These are phyloP conservation scores for Cactoblastis cactorum DNA, from an alignment of 2,888 invertebrate genomes.

Conservation along the genomic window DNA sequence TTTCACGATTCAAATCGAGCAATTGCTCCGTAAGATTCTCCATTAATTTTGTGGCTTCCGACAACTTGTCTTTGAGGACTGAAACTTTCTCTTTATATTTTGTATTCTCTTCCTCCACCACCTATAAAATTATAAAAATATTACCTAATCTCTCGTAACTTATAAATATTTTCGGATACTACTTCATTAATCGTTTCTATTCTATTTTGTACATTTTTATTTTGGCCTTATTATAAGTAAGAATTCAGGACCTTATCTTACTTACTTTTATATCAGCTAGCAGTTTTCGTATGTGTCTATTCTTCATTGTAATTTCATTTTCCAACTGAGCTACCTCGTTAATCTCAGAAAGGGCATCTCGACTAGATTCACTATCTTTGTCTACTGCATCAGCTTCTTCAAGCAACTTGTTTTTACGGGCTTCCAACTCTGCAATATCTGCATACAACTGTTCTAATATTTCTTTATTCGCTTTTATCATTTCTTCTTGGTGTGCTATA, in stretches of 20 bases:
- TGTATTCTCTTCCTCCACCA: constrained; percentile 84
- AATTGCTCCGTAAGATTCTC: constrained; percentile 84
- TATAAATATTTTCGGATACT: no score
- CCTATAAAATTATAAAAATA: constrained; percentile 58
- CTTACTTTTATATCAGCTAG: constrained; percentile 86
- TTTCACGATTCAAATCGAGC: constrained; percentile 48
- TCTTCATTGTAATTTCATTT: constrained; percentile 82
- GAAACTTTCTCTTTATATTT: constrained; percentile 82
- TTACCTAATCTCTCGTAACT: no score
- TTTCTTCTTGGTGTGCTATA: constrained; percentile 64
- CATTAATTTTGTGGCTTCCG: constrained; percentile 85
- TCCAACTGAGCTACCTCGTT: constrained; percentile 64
- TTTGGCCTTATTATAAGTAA: no score
- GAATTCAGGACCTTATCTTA: constrained; percentile 35
- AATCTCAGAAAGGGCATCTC: constrained; percentile 64
- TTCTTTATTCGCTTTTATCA: constrained; percentile 69
- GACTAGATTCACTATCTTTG: constrained; percentile 64
- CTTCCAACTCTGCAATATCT: constrained; percentile 61
- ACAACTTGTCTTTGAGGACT: constrained; percentile 83
- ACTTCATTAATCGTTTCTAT: no score
- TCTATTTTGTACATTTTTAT: no score
- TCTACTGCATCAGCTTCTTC: constrained; percentile 38
- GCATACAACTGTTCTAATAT: constrained; percentile 57
- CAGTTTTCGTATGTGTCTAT: constrained; percentile 87
- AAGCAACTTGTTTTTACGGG: constrained; percentile 45